A percentile compares a stretch with the other conserved stretches of the same genome.
Conservation (phyloP, 2,113 vertebrate genomes). For the Petrocephalus microphthalmus region DNA sequence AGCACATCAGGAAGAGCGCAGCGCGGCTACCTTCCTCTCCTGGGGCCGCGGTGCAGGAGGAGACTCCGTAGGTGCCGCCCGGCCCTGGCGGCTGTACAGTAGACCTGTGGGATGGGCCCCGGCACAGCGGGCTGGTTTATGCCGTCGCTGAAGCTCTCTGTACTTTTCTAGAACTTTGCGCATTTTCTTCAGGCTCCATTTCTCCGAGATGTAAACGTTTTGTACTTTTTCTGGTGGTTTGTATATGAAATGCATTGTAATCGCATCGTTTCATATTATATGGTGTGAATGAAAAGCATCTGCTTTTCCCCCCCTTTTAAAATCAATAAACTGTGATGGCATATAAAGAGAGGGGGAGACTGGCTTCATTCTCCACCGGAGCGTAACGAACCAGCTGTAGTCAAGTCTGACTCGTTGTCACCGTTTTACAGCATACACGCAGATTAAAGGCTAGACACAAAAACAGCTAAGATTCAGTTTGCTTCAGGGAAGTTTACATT, state of each 20-base stretch:
- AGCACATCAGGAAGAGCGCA: not conserved
- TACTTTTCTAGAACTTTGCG: not conserved
- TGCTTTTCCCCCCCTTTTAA: conserved; percentile 47
- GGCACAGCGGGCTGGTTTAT: not conserved
- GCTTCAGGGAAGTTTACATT: not conserved
- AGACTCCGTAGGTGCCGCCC: not conserved
- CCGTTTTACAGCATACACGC: not conserved
- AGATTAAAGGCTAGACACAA: not conserved
- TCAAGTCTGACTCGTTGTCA: not conserved
- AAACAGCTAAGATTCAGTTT: not conserved
- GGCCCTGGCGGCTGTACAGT: not conserved
- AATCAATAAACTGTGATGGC: conserved; percentile 57
- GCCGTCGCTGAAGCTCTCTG: conserved; percentile 16
- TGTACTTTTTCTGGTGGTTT: conserved; percentile 57
- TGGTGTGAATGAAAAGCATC: conserved; percentile 37
- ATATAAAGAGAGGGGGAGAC: not conserved
- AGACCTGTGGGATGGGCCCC: not conserved
- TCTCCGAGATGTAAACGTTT: conserved; percentile 47
- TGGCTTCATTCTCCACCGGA: conserved; percentile 2
- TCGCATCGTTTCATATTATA: conserved; percentile 41
- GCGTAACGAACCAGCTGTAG: not conserved
- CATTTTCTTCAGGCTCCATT: conserved; percentile 17
- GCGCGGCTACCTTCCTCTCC: not conserved
- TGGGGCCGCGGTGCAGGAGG: not conserved
- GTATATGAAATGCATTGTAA: conserved; percentile 52